Base-by-base conservation (phyloP, 2,888 invertebrate species). In the Strigamia maritima region DNA sequence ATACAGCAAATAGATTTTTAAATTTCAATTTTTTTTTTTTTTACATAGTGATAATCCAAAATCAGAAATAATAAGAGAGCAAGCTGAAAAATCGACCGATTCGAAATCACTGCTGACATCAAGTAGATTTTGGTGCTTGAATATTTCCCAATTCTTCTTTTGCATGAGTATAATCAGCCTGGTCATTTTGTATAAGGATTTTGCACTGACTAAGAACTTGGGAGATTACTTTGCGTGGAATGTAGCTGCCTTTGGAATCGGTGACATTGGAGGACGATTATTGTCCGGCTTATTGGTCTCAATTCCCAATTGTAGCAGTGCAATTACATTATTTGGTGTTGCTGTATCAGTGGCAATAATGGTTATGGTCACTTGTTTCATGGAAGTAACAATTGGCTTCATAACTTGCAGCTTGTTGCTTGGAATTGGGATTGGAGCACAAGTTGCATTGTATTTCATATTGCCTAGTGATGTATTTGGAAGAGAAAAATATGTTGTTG, bases 231-330 rank as follows among this genome's bases (percentile, higher is more conserved):
- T 81, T 22, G 75, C 80, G 22, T 81, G 79, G 28, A 80, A 79
- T 14, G 79, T 83, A 14, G 81, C 82, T n/a, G 81, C 80, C 10
- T 80, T 82, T 26, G 83, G 83, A 10, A 77, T 82, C 31, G 82
- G 82, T n/a, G 82, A 82, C 75, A 79, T 82, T 7, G n/a, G 80
- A 44, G 82, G 83, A 19, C 76, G 82, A 2, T 26, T 35, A 3
- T 7, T 78, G 6, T 35, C 70, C 7, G 78, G 70, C 14, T 74
- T 70, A 2, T 2, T 78, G 2, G 22, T 70, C 19, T 70, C 65
- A 1, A 8, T 35, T 35, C 70, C 74, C 1, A n/a, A 4, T 8
- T 28, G 10, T 24, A 16, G 28, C 49, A n/a, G 54, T 12, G 19
- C 49, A 4, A 16, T 77, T 10, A 2, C 16, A 2, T 60, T 31